These are phyloP conservation scores for Verasper variegatus DNA, from an alignment of 2,113 vertebrate species.

Conservation along the genomic window DNA sequence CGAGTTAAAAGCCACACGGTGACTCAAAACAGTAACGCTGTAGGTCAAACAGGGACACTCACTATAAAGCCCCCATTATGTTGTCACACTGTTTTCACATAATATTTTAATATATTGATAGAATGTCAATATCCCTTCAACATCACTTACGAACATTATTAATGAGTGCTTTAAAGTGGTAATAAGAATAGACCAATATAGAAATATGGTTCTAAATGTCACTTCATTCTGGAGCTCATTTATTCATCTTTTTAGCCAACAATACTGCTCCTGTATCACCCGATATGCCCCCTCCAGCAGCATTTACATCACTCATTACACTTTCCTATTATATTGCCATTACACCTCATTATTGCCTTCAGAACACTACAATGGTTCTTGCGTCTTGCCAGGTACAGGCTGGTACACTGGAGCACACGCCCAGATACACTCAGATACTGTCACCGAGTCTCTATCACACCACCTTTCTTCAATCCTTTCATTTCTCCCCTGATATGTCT, in stretches of 20 bases:
- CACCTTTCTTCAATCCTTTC: constrained; percentile 41
- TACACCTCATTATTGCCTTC: constrained; percentile 55
- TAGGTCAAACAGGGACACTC: no score
- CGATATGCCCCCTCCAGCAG: constrained; percentile 11
- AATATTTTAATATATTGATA: no score
- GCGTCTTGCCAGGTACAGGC: constrained; percentile 56
- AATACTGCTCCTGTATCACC: neutral
- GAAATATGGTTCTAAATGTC: neutral
- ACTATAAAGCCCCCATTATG: no score
- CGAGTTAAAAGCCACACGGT: no score
- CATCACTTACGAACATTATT: no score
- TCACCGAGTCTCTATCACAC: constrained; percentile 36
- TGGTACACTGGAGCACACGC: constrained; percentile 35
- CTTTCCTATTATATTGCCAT: constrained; percentile 62
- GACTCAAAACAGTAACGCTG: no score
- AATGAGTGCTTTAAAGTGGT: neutral
- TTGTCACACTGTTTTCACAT: no score
- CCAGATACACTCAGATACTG: constrained; percentile 59
- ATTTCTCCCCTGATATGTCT: constrained; percentile 51
- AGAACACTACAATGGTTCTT: constrained; percentile 56
- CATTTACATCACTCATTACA: constrained; percentile 51
- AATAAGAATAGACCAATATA: neutral
- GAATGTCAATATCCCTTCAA: no score
- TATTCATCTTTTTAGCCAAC: neutral
- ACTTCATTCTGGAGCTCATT: neutral